Evolutionary conservation across 2,888 invertebrate genomes (phyloP).

Genomic region (Villa cingulata): DNA sequence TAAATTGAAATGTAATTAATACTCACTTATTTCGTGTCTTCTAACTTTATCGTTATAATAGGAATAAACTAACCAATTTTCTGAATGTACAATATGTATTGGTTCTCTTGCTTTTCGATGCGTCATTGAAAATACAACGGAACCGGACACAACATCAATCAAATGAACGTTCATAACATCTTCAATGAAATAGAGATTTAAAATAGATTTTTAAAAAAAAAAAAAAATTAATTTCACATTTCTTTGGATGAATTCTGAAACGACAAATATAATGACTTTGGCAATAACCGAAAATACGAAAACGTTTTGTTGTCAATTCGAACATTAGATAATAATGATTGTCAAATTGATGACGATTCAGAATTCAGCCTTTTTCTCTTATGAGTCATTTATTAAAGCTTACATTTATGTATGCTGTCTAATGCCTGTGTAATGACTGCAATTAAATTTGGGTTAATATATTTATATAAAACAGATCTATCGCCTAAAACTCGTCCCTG

Average conservation of each 20-base stretch:
- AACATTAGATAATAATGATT: too few species aligned
- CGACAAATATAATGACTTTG: too few species aligned
- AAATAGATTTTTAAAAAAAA: neutral
- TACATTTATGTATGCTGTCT: constrained; percentile 63
- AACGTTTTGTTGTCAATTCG: too few species aligned
- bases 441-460: constrained; percentile 92
- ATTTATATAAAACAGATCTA: constrained; percentile 95
- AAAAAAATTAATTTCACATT: neutral
- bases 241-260: neutral
- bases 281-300: too few species aligned
- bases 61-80: constrained; percentile 91
- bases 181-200: constrained; percentile 24
- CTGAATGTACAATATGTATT: constrained; percentile 81
- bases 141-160: constrained; percentile 83
- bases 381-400: too few species aligned
- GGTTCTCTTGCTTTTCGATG: constrained; percentile 78
- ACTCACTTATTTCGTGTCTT: constrained; percentile 67
- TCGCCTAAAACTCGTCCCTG: constrained; percentile 91
- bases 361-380: too few species aligned
- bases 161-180: constrained; percentile 73
- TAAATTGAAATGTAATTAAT: neutral
- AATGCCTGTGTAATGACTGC: constrained; percentile 68
- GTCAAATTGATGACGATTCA: too few species aligned
- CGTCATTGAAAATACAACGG: constrained; percentile 66
- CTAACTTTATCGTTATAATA: constrained; percentile 89